Evolutionary conservation across 2,113 vertebrate species (phyloP).

Genomic region (Collichthys lucidus): DNA sequence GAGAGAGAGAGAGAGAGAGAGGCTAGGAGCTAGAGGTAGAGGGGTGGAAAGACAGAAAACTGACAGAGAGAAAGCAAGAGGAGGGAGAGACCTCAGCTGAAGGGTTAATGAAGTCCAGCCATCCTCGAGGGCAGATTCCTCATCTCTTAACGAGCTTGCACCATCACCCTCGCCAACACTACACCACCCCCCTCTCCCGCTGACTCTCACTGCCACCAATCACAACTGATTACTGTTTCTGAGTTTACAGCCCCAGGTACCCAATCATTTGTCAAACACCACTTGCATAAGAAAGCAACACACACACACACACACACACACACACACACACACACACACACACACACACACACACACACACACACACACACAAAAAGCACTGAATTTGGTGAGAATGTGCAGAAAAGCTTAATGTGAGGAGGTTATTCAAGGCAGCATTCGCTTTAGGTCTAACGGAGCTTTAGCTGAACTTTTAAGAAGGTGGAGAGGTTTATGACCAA

Average conservation of each 20-base stretch:
- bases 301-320: not conserved
- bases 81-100: conserved; percentile 22
- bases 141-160: conserved; percentile 45
- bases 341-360: not conserved
- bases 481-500: not conserved
- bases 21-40: conserved; percentile 1
- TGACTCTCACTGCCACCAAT: conserved; percentile 47
- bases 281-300: conserved; percentile 8
- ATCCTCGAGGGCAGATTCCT: conserved; percentile 57
- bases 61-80: not conserved
- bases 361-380: not conserved
- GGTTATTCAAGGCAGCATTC: conserved; percentile 8
- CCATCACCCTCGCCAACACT: conserved; percentile 13
- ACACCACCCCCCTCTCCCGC: conserved; percentile 22
- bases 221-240: conserved; percentile 54
- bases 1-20: conserved; percentile 6
- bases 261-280: conserved; percentile 48
- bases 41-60: conserved; percentile 5
- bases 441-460: conserved; percentile 17
- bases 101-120: conserved; percentile 54
- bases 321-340: not conserved
- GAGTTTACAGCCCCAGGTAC: conserved; percentile 47
- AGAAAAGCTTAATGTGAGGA: conserved; percentile 1
- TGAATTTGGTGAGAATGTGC: not conserved
- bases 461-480: conserved; percentile 23